Percentiles rank a stretch among this genome's conserved stretches.
These are phyloP conservation scores for Sebastolobus alascanus DNA, from an alignment of 2,797 vertebrate genomes.

Conservation along the genomic window DNA sequence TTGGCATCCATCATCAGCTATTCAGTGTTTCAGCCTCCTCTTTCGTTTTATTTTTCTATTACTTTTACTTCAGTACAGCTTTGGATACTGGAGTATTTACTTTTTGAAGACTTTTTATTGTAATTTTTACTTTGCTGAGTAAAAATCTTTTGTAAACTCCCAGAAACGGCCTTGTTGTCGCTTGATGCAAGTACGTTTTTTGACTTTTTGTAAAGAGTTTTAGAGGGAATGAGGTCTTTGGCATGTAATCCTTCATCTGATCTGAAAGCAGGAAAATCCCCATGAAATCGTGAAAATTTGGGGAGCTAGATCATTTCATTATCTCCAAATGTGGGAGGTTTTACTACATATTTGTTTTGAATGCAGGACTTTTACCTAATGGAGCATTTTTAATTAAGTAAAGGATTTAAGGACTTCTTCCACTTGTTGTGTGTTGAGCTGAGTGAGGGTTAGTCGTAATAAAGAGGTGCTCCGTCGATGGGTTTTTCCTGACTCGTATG, in stretches of 20 bases:
- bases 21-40: background rate
- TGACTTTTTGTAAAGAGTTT: background rate
- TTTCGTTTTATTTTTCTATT: background rate
- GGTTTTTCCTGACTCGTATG: constrained; percentile 28
- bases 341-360: background rate
- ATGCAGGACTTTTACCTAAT: background rate
- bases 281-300: background rate
- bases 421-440: background rate
- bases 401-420: background rate
- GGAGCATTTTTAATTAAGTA: background rate
- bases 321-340: constrained; percentile 1
- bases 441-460: background rate
- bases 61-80: background rate
- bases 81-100: background rate
- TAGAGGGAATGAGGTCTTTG: background rate
- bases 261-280: constrained; percentile 4
- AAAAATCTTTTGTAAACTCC: background rate
- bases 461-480: constrained; percentile 1
- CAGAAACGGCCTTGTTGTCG: background rate
- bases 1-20: background rate
- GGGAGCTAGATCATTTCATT: background rate
- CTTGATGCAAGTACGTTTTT: background rate
- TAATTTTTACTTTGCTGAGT: background rate
- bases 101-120: background rate
- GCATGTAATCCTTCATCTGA: constrained; percentile 11